Percentiles rank a stretch among this genome's conserved stretches.
Conservation (phyloP, 1,140 invertebrate genomes). For the Belonocnema kinseyi region DNA sequence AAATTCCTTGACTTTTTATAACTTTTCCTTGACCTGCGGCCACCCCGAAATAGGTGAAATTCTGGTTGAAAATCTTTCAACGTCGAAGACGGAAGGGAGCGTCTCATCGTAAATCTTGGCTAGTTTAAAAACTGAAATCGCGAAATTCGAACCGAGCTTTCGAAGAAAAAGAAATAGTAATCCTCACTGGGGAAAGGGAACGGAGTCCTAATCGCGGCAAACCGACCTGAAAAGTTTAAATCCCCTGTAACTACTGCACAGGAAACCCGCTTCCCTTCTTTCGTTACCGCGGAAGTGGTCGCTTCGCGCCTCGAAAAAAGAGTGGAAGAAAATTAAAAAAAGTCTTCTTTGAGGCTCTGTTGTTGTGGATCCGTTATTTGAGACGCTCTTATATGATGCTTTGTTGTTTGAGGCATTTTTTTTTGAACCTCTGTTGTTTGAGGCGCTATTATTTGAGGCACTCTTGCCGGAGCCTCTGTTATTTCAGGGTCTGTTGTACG, state of each 20-base stretch:
- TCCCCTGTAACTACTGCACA: constrained; percentile 48
- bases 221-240: constrained; percentile 59
- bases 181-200: constrained; percentile 40
- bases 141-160: constrained; percentile 47
- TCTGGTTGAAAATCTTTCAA: not conserved
- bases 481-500: too few relatives aligned
- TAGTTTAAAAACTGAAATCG: constrained; percentile 46
- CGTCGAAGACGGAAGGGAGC: not conserved
- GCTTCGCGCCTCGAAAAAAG: constrained; percentile 28
- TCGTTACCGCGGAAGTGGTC: constrained; percentile 49
- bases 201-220: constrained; percentile 53
- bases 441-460: too few relatives aligned
- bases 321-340: constrained; percentile 38
- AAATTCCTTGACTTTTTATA: too few relatives aligned
- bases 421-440: too few relatives aligned
- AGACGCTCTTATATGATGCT: too few relatives aligned
- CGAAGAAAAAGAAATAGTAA: constrained; percentile 45
- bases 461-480: too few relatives aligned
- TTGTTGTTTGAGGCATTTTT: too few relatives aligned
- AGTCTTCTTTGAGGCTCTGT: constrained; percentile 38
- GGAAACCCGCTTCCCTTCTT: constrained; percentile 6
- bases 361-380: too few relatives aligned
- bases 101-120: constrained; percentile 43
- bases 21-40: too few relatives aligned
- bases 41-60: not conserved